phyloP scores from a whole-genome alignment of 2,797 vertebrate genomes.

The Pagetopsis macropterus region DNA sequence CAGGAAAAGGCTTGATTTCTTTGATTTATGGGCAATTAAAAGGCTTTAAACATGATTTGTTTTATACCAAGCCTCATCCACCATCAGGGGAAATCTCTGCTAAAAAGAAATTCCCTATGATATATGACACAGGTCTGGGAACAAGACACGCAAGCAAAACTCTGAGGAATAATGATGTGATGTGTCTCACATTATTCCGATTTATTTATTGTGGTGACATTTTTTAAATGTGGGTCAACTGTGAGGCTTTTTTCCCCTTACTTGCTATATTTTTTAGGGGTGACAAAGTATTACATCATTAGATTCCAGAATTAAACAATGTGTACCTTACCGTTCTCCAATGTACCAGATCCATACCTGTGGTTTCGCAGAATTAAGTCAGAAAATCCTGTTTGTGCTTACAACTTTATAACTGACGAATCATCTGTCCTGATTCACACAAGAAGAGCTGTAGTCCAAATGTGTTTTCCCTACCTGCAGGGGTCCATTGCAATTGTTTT shows the following conservation, averaged over 20 bases:
- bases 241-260: neutral
- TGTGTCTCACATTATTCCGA: constrained; percentile 19
- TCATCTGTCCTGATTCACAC: neutral
- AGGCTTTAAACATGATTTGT: constrained; percentile 59
- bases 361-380: neutral
- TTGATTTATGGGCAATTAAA: constrained; percentile 62
- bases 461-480: neutral
- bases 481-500: neutral
- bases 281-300: neutral
- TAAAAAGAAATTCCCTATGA: constrained; percentile 6
- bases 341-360: neutral
- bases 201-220: constrained; percentile 15
- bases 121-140: constrained; percentile 21
- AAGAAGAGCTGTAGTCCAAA: neutral
- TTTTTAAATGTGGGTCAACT: neutral
- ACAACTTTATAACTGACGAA: constrained; percentile 2
- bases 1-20: constrained; percentile 21
- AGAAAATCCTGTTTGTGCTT: neutral
- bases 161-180: neutral
- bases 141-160: neutral
- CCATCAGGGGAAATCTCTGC: constrained; percentile 49
- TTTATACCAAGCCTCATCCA: constrained; percentile 29
- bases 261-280: neutral
- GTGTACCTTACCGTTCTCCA: neutral
- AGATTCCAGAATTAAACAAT: neutral